Conservation (phyloP, 2,113 vertebrate species). For the Trichomycterus rosablanca region DNA sequence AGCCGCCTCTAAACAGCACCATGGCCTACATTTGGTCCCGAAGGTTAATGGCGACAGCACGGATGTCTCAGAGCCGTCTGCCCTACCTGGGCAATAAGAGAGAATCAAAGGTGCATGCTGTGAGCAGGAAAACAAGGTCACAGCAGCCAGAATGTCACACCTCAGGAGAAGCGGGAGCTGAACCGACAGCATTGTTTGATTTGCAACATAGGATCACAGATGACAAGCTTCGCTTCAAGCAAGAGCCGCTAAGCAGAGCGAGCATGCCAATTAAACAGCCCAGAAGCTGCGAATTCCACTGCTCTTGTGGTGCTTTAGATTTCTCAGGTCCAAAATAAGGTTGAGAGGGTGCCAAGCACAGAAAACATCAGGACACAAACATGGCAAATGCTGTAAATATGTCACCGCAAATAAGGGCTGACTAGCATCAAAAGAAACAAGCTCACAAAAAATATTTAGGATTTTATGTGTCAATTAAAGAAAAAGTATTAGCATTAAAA, state of each 20-base stretch:
- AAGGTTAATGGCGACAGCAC: slow-evolving; percentile 65
- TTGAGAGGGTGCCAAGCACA: slow-evolving; percentile 33
- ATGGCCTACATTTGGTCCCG: slow-evolving; percentile 63
- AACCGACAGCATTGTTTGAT: slow-evolving; percentile 62
- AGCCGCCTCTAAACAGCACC: slow-evolving; percentile 49
- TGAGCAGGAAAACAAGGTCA: slow-evolving; percentile 63
- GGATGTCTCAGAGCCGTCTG: slow-evolving; percentile 41
- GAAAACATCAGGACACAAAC: slow-evolving; percentile 46
- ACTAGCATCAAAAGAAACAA: slow-evolving; percentile 9
- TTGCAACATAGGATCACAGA: slow-evolving; percentile 72
- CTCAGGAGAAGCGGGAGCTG: slow-evolving; percentile 41
- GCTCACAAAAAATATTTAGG: not conserved
- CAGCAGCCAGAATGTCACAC: slow-evolving; percentile 48
- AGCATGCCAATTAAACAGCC: slow-evolving; percentile 66
- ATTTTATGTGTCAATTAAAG: not conserved
- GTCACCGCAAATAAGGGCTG: slow-evolving; percentile 4
- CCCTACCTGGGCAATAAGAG: slow-evolving; percentile 35
- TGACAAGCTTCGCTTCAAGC: slow-evolving; percentile 71
- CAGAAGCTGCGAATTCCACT: slow-evolving; percentile 65
- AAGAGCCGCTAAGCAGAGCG: slow-evolving; percentile 71
- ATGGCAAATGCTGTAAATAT: slow-evolving; percentile 3
- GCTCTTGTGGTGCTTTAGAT: slow-evolving; percentile 43
- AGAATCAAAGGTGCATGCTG: slow-evolving; percentile 28
- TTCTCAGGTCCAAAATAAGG: slow-evolving; percentile 46
- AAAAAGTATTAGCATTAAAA: not conserved